A percentile compares a stretch with the other conserved stretches of the same genome.
phyloP scores from a whole-genome alignment of 2,888 invertebrate genomes.

The Ptilodon capucinus region DNA sequence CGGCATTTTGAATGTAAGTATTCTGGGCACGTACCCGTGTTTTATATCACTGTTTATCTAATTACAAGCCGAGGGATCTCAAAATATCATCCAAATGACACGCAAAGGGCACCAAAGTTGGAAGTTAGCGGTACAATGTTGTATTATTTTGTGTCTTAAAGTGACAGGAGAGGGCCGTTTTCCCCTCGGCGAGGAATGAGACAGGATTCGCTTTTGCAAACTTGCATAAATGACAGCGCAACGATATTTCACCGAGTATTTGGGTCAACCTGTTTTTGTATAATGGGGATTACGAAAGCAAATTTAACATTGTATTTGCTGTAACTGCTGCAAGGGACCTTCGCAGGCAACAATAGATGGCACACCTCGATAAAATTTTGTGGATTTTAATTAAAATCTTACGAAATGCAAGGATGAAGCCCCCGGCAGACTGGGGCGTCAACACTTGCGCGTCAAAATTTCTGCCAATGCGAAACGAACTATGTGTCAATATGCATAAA shows the following conservation, averaged over 20 bases:
- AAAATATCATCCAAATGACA: constrained; percentile 67
- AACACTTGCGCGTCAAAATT: too few species aligned
- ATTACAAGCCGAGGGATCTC: constrained; percentile 56
- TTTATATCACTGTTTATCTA: constrained; percentile 57
- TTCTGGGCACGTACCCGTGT: constrained; percentile 27
- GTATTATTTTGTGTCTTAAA: constrained; percentile 61
- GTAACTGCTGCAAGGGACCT: constrained; percentile 69
- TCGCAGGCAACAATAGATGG: constrained; percentile 71
- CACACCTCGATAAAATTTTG: constrained; percentile 67
- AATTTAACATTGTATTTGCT: constrained; percentile 77
- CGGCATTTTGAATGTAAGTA: constrained; percentile 11
- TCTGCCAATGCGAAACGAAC: too few species aligned
- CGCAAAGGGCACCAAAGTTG: constrained; percentile 60
- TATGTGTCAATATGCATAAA: too few species aligned
- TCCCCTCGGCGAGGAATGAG: constrained; percentile 55
- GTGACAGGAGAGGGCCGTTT: constrained; percentile 56
- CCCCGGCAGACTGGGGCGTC: too few species aligned
- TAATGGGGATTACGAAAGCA: constrained; percentile 78
- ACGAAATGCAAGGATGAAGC: constrained; percentile 63
- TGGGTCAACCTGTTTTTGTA: constrained; percentile 81
- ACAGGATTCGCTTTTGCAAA: constrained; percentile 76
- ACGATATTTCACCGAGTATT: constrained; percentile 78
- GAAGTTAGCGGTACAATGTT: constrained; percentile 41
- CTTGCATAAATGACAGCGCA: constrained; percentile 76
- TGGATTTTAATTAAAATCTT: constrained; percentile 79